Conservation (phyloP, 2,797 vertebrate species). For the Kryptopterus vitreolus region DNA sequence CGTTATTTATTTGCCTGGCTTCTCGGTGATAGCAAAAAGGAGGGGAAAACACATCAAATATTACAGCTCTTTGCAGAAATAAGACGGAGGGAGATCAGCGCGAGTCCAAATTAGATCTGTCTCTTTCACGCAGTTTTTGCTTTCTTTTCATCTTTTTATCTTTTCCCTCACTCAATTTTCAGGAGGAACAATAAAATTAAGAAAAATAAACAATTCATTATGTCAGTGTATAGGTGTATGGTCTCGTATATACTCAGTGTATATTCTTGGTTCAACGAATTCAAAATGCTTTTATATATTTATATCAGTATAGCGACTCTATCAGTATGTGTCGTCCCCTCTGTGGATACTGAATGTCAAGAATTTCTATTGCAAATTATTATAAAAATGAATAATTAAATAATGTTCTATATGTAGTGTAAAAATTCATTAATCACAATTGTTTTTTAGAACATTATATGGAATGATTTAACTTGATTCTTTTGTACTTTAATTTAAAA, state of each 20-base stretch:
- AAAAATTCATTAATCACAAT: too few species aligned
- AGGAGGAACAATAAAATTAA: background rate
- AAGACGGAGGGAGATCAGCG: constrained; percentile 25
- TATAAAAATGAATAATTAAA: too few species aligned
- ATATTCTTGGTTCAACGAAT: too few species aligned
- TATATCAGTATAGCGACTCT: background rate
- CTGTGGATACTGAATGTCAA: background rate
- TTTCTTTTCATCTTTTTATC: constrained; percentile 8
- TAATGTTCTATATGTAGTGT: too few species aligned
- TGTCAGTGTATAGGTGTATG: background rate
- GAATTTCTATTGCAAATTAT: background rate
- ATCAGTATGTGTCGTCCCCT: background rate
- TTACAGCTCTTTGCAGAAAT: constrained; percentile 33
- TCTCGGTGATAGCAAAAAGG: background rate
- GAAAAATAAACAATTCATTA: background rate
- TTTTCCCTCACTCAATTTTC: background rate
- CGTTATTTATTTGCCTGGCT: constrained; percentile 41
- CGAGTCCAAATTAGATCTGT: constrained; percentile 8
- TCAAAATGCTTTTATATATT: too few species aligned
- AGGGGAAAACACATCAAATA: constrained; percentile 33
- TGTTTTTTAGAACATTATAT: too few species aligned
- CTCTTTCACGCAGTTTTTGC: background rate
- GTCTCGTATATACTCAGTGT: too few species aligned
- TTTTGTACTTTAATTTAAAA: too few species aligned
- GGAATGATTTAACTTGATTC: too few species aligned